A percentile compares a stretch with the other conserved stretches of the same genome.
Evolutionary conservation across 2,797 vertebrate species (phyloP).

Genomic region (Aeoliscus strigatus): DNA sequence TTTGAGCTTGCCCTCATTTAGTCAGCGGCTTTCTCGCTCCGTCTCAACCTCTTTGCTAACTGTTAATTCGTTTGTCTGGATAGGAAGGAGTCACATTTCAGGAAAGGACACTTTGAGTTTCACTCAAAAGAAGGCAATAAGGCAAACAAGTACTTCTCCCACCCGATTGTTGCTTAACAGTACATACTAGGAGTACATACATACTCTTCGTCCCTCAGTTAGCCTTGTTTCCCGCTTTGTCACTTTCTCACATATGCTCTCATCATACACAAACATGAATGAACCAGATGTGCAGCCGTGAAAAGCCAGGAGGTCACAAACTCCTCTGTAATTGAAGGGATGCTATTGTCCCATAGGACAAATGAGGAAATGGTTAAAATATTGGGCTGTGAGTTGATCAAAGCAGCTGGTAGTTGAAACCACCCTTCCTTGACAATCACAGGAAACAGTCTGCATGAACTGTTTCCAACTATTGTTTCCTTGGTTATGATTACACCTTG

Average conservation of each 20-base stretch:
- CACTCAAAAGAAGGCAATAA: constrained; percentile 14
- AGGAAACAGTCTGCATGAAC: constrained; percentile 16
- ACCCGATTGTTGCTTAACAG: constrained; percentile 42
- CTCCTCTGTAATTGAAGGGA: constrained; percentile 36
- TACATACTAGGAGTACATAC: constrained; percentile 22
- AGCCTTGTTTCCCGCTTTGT: constrained; percentile 22
- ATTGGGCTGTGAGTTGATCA: constrained; percentile 31
- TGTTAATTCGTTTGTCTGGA: constrained; percentile 16
- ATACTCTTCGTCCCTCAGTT: constrained; percentile 12
- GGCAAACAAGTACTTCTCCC: constrained; percentile 25
- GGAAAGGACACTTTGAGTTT: constrained; percentile 17
- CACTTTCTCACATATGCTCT: not conserved
- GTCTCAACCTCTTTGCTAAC: constrained; percentile 4
- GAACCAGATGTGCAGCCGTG: constrained; percentile 50
- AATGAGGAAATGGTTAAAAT: constrained; percentile 44
- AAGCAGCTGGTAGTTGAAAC: constrained; percentile 19
- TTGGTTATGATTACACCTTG: constrained; percentile 6
- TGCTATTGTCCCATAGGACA: constrained; percentile 33
- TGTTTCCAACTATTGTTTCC: constrained; percentile 38
- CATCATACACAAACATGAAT: constrained; percentile 25
- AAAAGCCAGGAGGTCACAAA: constrained; percentile 31
- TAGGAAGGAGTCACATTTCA: constrained; percentile 20
- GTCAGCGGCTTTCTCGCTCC: constrained; percentile 4
- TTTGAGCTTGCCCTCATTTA: constrained; percentile 10
- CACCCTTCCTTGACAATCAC: constrained; percentile 9